Percentiles rank a stretch among this genome's conserved stretches.
These are phyloP conservation scores for Hylaeus anthracinus DNA, from an alignment of 1,140 invertebrate species.

Conservation along the genomic window DNA sequence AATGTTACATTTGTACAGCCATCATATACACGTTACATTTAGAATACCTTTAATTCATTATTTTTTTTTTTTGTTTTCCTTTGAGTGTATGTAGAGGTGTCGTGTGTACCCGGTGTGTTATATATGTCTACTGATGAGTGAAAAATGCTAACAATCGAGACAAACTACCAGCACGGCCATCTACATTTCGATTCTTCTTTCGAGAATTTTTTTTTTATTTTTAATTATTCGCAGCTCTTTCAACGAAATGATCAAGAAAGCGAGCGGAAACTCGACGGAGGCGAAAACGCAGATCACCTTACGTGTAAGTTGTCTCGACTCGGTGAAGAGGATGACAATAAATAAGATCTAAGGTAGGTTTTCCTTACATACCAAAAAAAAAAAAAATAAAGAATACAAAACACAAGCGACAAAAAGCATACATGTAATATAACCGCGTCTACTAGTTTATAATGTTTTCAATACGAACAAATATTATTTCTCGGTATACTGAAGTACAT, in stretches of 20 bases:
- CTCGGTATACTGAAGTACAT: slow-evolving; percentile 67
- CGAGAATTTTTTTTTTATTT: slow-evolving; percentile 33
- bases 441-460: slow-evolving; percentile 62
- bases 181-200: slow-evolving; percentile 42
- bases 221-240: slow-evolving; percentile 1
- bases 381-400: slow-evolving; percentile 45
- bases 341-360: slow-evolving; percentile 62
- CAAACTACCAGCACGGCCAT: slow-evolving; percentile 65
- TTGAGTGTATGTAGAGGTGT: slow-evolving; percentile 50
- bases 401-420: slow-evolving; percentile 55
- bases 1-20: slow-evolving; percentile 81
- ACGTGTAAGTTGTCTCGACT: slow-evolving; percentile 46
- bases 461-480: slow-evolving; percentile 67
- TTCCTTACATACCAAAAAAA: slow-evolving; percentile 54
- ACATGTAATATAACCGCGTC: slow-evolving; percentile 55
- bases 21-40: slow-evolving; percentile 80
- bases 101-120: slow-evolving; percentile 51
- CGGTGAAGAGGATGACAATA: slow-evolving; percentile 59
- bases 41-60: slow-evolving; percentile 78
- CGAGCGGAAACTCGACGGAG: background rate
- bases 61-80: slow-evolving; percentile 69
- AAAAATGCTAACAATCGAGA: slow-evolving; percentile 68
- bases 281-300: slow-evolving; percentile 52
- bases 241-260: background rate
- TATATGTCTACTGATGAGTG: slow-evolving; percentile 69